Percentiles rank a stretch among this genome's conserved stretches.
Evolutionary conservation across 2,113 vertebrate genomes (phyloP).

Genomic region (Falcunculus frontatus): DNA sequence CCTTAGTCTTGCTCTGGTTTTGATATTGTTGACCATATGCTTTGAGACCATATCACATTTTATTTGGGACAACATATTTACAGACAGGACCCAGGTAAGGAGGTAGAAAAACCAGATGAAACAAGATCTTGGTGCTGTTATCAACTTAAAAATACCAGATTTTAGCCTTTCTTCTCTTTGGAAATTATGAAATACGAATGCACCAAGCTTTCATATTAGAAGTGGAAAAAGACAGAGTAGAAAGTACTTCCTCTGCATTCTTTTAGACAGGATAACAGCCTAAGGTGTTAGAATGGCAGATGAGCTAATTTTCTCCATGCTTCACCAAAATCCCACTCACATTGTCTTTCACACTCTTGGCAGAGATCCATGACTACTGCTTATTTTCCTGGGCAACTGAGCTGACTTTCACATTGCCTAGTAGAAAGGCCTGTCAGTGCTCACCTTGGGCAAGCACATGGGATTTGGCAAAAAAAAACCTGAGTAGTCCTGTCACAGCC

Average conservation of each 20-base stretch:
- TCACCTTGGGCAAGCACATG: neutral
- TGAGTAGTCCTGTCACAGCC: neutral
- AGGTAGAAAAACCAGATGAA: neutral
- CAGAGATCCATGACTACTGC: neutral
- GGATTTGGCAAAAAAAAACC: neutral
- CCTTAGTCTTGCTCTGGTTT: neutral
- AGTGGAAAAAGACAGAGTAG: neutral
- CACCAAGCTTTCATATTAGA: neutral
- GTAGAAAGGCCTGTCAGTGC: neutral
- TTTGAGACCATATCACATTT: neutral
- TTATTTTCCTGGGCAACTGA: neutral
- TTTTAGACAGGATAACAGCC: neutral
- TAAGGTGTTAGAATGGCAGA: neutral
- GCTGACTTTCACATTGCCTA: neutral
- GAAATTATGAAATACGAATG: neutral
- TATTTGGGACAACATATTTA: neutral
- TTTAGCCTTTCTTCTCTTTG: neutral
- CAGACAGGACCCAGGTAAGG: neutral
- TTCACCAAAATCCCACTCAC: neutral
- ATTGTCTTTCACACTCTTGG: neutral
- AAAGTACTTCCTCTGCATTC: neutral
- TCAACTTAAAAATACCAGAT: neutral
- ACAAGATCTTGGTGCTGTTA: neutral
- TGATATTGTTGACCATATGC: neutral
- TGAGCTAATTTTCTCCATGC: neutral